These are phyloP conservation scores for Lamellibrachia satsuma DNA, from an alignment of 2,888 invertebrate genomes.

Conservation along the genomic window DNA sequence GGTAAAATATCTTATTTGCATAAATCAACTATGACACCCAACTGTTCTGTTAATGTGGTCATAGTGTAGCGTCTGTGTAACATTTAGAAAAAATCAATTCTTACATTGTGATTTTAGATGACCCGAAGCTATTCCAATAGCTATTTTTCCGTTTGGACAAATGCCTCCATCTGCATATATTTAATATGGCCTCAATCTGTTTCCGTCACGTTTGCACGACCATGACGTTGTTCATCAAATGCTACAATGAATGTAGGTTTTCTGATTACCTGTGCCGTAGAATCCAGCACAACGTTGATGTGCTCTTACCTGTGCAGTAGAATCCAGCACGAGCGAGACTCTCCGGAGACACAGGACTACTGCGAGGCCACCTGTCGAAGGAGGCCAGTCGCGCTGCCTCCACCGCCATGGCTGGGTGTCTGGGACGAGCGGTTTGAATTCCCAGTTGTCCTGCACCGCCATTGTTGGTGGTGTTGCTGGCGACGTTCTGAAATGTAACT, in stretches of 20 bases:
- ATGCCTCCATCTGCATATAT: not conserved
- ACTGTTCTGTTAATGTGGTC: too few species aligned
- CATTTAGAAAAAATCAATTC: too few species aligned
- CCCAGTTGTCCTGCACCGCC: not conserved
- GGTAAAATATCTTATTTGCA: too few species aligned
- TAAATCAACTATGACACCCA: too few species aligned
- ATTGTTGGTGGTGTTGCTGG: not conserved
- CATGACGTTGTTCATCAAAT: too few species aligned
- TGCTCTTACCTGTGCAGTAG: too few species aligned
- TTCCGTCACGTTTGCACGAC: not conserved
- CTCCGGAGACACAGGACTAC: not conserved
- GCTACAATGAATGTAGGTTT: too few species aligned
- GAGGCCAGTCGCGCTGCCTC: not conserved
- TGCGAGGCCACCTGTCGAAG: conserved; percentile 1
- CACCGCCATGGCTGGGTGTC: conserved; percentile 17
- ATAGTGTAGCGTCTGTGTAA: too few species aligned
- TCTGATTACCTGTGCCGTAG: not conserved
- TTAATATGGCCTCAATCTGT: not conserved
- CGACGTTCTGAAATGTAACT: not conserved
- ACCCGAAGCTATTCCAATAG: too few species aligned
- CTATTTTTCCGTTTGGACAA: too few species aligned
- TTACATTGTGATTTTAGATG: too few species aligned
- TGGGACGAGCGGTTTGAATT: not conserved
- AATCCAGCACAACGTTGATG: too few species aligned
- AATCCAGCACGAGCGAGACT: not conserved